A percentile compares a stretch with the other conserved stretches of the same genome.
These are phyloP conservation scores for Zalophus californianus DNA, from an alignment of 2,797 vertebrate genomes.

Conservation along the genomic window DNA sequence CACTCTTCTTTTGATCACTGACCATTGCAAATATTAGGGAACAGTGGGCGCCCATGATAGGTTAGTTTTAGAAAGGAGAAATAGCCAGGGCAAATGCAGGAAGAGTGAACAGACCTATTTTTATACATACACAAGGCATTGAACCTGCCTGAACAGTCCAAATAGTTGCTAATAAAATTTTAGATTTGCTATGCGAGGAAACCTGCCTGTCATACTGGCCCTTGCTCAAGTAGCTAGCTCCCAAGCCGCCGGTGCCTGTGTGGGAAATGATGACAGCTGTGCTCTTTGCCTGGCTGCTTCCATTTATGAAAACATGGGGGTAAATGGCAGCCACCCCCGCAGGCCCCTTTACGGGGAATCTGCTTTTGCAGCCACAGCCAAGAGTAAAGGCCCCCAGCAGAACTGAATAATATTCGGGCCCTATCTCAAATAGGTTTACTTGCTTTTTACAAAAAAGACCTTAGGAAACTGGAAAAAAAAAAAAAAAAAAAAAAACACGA, in stretches of 20 bases:
- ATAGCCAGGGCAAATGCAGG: not conserved
- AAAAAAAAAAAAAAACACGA: not conserved
- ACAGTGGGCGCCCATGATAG: not conserved
- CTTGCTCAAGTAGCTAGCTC: not conserved
- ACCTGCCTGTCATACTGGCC: conserved; percentile 59
- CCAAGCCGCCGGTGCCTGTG: not conserved
- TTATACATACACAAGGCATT: not conserved
- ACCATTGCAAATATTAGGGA: conserved; percentile 58
- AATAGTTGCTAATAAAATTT: conserved; percentile 65
- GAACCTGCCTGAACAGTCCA: conserved; percentile 30
- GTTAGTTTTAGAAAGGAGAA: conserved; percentile 10
- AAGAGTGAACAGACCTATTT: conserved; percentile 44
- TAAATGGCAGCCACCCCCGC: conserved; percentile 46
- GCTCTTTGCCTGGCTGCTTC: conserved; percentile 72
- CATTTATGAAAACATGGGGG: conserved; percentile 73
- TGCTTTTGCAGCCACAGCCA: conserved; percentile 56
- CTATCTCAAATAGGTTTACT: conserved; percentile 48
- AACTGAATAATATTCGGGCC: not conserved
- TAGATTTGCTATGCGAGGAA: conserved; percentile 38
- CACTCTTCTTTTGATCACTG: conserved; percentile 31
- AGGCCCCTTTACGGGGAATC: conserved; percentile 58
- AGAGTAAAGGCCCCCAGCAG: conserved; percentile 39
- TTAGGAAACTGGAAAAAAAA: not conserved
- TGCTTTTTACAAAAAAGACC: conserved; percentile 8
- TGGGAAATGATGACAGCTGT: conserved; percentile 66